Evolutionary conservation across 2,888 invertebrate species (phyloP), one percentile per base, ranked within the genome.

Genomic region (Emesis furor): DNA sequence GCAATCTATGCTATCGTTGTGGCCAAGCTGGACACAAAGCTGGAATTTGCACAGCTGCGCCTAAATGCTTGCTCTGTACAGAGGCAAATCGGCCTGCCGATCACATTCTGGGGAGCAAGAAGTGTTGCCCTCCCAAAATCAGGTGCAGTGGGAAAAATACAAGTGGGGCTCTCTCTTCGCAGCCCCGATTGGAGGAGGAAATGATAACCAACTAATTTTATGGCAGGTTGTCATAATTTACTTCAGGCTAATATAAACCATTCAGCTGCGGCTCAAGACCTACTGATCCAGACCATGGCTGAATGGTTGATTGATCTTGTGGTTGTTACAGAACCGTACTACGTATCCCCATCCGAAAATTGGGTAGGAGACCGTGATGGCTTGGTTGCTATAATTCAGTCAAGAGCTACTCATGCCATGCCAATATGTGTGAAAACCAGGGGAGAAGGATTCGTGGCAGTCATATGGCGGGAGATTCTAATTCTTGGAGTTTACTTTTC

Each of bases 171-270:
- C 7, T 24, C 24, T 24, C 59, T 24, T 8, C 10, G 30, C 10
- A 10, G 4, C 24, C 17, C 10, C 10, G 59, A 30, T 1, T 3
- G 1, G 62, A 62, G 30, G 30, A 10, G 7, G 24, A 62, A 10
- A 62, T 62, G 24, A 30, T 62, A 30, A 30, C 30, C 8, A 30
- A 0, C 8, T 62, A 62, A 62, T 1, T 51, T 51, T 30, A 62
- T 62, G 62, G 62, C 24, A 30, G n/a, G 24, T 30, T 62, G 30
- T n/a, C 62, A 62, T 30, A 24, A 12, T 10, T 2, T 59, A 1
- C 59, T 62, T 12, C 62, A 62, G 10, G 62, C 62, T 10, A 62
- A 62, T 62, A 62, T 62, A 24, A 30, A 62, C 30, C 62, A 62
- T 17, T 62, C 24, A 30, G 62, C 24, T 4, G 62, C 62, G 2